These are phyloP conservation scores for Itoplectis maculator DNA, from an alignment of 2,888 invertebrate species.

Conservation along the genomic window DNA sequence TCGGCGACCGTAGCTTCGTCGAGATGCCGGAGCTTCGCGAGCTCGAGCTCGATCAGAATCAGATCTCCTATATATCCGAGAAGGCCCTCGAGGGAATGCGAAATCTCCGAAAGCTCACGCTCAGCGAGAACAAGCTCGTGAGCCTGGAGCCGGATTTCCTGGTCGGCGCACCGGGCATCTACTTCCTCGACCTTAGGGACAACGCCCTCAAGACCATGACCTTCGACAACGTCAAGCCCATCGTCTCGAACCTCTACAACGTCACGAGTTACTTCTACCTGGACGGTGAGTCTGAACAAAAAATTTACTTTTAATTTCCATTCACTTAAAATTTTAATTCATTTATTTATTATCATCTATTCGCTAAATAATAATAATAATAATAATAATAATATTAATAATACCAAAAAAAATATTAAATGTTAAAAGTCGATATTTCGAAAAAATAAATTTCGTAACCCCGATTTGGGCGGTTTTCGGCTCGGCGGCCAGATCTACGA, in stretches of 20 bases:
- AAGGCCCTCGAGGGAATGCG: conserved; percentile 92
- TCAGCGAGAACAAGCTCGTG: conserved; percentile 91
- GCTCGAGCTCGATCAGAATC: conserved; percentile 89
- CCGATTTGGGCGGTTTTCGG: too few species aligned
- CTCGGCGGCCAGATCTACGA: too few species aligned
- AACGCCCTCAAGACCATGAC: conserved; percentile 92
- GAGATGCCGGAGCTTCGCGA: conserved; percentile 91
- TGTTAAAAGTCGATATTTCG: too few species aligned
- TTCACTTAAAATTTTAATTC: too few species aligned
- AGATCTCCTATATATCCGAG: conserved; percentile 90
- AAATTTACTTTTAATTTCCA: too few species aligned
- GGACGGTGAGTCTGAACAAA: conserved; percentile 89
- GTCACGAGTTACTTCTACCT: conserved; percentile 90
- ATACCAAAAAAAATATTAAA: too few species aligned
- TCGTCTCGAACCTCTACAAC: conserved; percentile 92
- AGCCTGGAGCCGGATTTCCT: conserved; percentile 90
- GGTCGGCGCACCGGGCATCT: conserved; percentile 90
- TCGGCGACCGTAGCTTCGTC: conserved; percentile 92
- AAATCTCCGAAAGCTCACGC: conserved; percentile 89
- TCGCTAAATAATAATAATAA: too few species aligned
- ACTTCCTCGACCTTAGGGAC: conserved; percentile 91
- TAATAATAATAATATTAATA: too few species aligned
- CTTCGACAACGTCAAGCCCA: conserved; percentile 91
- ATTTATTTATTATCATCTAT: too few species aligned
- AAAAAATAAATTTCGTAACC: too few species aligned